Base-by-base conservation (phyloP, 2,797 vertebrate genomes). In the Melanogrammus aeglefinus region DNA sequence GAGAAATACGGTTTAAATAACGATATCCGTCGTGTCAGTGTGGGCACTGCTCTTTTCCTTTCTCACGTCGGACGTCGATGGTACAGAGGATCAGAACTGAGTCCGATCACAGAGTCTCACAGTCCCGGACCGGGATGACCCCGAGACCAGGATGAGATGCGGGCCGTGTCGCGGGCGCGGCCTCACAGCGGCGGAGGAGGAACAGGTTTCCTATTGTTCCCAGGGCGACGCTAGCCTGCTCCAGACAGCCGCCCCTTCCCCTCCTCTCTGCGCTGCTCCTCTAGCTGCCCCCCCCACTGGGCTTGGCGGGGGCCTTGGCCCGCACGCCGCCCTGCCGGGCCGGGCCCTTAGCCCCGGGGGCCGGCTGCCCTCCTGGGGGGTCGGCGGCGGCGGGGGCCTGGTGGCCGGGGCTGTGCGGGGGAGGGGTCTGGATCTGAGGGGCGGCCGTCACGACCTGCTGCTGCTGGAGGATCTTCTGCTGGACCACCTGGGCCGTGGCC, bases 391-490 rank as follows among this genome's bases (percentile, higher is more conserved):
- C 79, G 8, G 95, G 88, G 29, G 93, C 9, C 82, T 94, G 88
- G 88, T 96, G 95, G 80, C 93, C 93, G 1, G 95, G 94, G 87
- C 96, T 96, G 90, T 95, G 95, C 14, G 95, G 93, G 2, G 95
- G 94, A 0, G 95, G 94, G 0, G 94, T 93, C 86, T 94, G 92
- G 74, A 97, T 95, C 91, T 97, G 96, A 0, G 96, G 94, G 0
- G 96, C 95, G 0, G 94, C 91, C 0, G 94, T 92, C 76, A 95
- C 95, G 0, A 96, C 95, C 87, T 96, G 96, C 88, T 96, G 96
- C 82, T 96, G 38, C 38, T 39, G 96, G 38, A 94, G 66, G 47
- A 97, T 94, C 75, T 97, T 97, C 90, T 96, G 96, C 83, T 96
- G 96, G 72, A 96, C 94, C 0, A 95, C 95, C 83, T 97, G 96